A percentile compares a stretch with the other conserved stretches of the same genome.
These are phyloP conservation scores for Felis catus DNA, from an alignment of 2,113 vertebrate genomes.

Conservation along the genomic window DNA sequence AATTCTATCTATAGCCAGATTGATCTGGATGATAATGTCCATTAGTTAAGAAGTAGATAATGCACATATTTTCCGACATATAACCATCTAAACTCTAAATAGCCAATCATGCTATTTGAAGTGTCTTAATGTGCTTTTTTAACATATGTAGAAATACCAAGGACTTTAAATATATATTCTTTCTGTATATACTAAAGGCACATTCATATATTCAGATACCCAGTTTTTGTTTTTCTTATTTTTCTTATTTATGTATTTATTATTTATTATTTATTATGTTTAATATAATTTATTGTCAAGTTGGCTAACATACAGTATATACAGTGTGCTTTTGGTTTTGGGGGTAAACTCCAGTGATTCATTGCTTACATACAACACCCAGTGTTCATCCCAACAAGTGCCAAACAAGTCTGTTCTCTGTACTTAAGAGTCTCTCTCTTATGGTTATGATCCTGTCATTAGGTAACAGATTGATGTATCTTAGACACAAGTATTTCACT, in stretches of 20 bases:
- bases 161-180: not conserved
- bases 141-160: conserved; percentile 26
- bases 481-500: not conserved
- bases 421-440: too few species aligned
- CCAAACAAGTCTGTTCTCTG: too few species aligned
- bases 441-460: not conserved
- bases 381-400: too few species aligned
- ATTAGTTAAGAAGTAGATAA: conserved; percentile 45
- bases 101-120: conserved; percentile 57
- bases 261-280: too few species aligned
- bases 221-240: not conserved
- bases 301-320: too few species aligned
- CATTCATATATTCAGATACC: not conserved
- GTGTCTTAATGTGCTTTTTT: conserved; percentile 41
- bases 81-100: conserved; percentile 59
- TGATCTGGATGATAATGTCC: conserved; percentile 59
- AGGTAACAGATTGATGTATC: not conserved
- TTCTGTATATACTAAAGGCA: not conserved
- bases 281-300: too few species aligned
- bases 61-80: conserved; percentile 58
- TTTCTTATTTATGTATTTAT: not conserved
- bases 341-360: too few species aligned
- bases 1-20: conserved; percentile 57
- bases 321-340: too few species aligned
- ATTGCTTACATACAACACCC: too few species aligned